Base-by-base conservation (phyloP, 2,113 vertebrate species). In the Anarhynchus alexandrinus region DNA sequence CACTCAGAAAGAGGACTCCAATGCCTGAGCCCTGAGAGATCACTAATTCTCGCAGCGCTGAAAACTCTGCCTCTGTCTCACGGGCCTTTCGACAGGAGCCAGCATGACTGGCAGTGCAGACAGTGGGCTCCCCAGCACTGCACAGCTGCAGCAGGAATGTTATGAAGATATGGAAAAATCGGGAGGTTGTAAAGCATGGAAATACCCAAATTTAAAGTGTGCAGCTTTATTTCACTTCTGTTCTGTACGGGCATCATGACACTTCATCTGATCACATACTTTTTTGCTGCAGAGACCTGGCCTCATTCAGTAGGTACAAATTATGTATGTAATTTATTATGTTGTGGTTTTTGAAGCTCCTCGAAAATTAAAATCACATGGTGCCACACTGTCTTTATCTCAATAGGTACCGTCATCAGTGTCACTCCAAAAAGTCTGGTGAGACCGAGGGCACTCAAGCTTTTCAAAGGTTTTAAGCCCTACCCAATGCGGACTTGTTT, bases 51-150 rank as follows among this genome's bases (percentile, higher is more conserved):
- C 0, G 0, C 25, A 32, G 21, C 42, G 40, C 23, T 79, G 61
- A 82, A 62, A 23, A 21, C 26, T 52, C 61, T 49, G 26, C 27
- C 20, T 17, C 18, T 67, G 52, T 58, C 34, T 34, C 20, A 91
- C 1, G 42, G 29, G 8, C 17, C 15, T 30, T 76, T 73, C 6
- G 10, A 45, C 15, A 57, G 34, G 73, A 65, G 22, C 8, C 61
- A 66, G 17, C 23, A 38, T 0, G 10, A 66, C 34, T 13, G 12
- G 17, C 11, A 58, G 36, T 17, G 30, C 34, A 78, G 61, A 36
- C 4, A 71, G 34, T 0, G 1, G 36, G 11, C 4, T 67, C n/a
- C 21, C 10, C 47, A 71, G 42, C 2, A 4, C 52, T 62, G 34
- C 57, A 45, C 30, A 79, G 1, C 10, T 1, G 3, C 10, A 51